A percentile compares a stretch with the other conserved stretches of the same genome.
Evolutionary conservation across 1,140 invertebrate species (phyloP).

Genomic region (Odontomachus brunneus): DNA sequence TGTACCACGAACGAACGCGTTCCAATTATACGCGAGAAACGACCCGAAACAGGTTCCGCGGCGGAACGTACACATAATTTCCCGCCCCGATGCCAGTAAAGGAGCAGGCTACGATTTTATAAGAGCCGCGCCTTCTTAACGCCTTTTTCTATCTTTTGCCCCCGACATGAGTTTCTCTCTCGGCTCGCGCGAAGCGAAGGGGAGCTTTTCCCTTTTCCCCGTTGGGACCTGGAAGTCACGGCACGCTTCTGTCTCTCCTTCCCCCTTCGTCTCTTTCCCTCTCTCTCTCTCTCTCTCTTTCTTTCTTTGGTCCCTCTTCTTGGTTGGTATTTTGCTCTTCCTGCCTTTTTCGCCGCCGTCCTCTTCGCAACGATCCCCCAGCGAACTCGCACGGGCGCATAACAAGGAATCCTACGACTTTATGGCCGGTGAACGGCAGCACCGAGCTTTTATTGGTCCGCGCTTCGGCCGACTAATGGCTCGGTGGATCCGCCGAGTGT

Average conservation of each 20-base stretch:
- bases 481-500: constrained; percentile 67
- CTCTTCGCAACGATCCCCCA: constrained; percentile 13
- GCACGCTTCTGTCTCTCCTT: constrained; percentile 11
- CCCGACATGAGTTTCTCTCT: constrained; percentile 41
- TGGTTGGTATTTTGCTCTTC: constrained; percentile 25
- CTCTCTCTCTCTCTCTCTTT: neutral
- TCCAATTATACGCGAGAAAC: constrained; percentile 83
- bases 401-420: constrained; percentile 80
- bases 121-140: constrained; percentile 82
- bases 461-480: constrained; percentile 73
- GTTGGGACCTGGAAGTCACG: constrained; percentile 36
- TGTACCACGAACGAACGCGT: constrained; percentile 68
- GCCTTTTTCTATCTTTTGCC: constrained; percentile 78
- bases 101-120: constrained; percentile 82
- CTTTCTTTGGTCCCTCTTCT: neutral
- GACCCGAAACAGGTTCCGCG: constrained; percentile 80
- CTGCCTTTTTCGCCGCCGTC: constrained; percentile 17
- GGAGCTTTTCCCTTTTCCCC: constrained; percentile 53
- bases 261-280: neutral
- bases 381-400: constrained; percentile 64
- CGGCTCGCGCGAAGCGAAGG: neutral
- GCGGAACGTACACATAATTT: constrained; percentile 83
- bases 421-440: constrained; percentile 74
- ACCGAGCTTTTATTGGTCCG: constrained; percentile 71
- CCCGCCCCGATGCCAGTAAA: constrained; percentile 80